Evolutionary conservation across 1,140 invertebrate species (phyloP), one percentile per base, ranked within the genome.

Genomic region (Cydia fagiglandana): DNA sequence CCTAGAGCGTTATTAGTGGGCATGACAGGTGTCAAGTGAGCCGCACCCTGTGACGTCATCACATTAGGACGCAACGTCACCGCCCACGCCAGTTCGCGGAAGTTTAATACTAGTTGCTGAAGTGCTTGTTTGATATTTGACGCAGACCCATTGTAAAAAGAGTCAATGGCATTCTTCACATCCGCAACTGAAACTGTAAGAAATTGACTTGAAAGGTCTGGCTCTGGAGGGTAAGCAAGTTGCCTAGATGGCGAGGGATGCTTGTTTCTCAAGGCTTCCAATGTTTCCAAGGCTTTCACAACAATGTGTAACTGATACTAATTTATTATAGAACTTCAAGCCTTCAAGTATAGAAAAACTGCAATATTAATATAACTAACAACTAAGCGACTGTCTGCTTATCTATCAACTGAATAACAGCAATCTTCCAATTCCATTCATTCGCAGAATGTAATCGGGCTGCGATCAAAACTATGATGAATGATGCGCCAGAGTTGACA

Each of bases 21-120:
- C 68, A 77, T 68, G 68, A 77, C 78, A 78, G 78, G 77, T 61
- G 73, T 66, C 80, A 76, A 76, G 68, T 66, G 56, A 34, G 41
- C 78, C 80, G 64, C 78, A 53, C 80, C 80, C 78, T 64, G 75
- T 81, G 80, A 81, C 80, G 77, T 81, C 80, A 61, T 61, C 17
- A 20, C 17, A 20, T 17, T 61, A 61, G 53, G 50, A 53, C 50
- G n/a, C 41, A 45, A 45, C 41, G 10, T 45, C 53, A n/a, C 17
- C n/a, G 17, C 53, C 53, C 17, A 20, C 17, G 53, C 0, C 5
- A 20, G n/a, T 61, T 61, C 53, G 2, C n/a, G 17, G 53, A 61
- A 61, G 17, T 61, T 20, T 17, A 24, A 45, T 53, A 53, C 17
- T 61, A 61, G 17, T 61, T 10, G 77, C 41, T 76, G 66, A 66